Conservation (phyloP, 1,140 invertebrate genomes). For the Eulimnadia texana region DNA sequence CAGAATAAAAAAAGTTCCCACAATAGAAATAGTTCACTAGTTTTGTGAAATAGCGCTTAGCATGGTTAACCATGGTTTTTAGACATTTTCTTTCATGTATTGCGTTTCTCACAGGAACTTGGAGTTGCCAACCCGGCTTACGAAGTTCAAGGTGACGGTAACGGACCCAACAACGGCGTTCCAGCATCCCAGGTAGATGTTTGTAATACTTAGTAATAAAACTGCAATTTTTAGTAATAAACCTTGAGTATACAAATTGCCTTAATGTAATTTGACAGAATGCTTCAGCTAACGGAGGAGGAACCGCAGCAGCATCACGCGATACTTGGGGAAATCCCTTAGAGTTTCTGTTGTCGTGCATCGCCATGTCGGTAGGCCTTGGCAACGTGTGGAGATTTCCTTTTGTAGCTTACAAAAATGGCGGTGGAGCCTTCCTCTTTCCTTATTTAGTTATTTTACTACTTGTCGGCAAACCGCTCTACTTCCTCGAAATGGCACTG, state of each 20-base stretch:
- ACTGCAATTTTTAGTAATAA: not conserved
- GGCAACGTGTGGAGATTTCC: conserved; percentile 37
- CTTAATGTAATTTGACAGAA: not conserved
- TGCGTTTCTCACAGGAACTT: not conserved
- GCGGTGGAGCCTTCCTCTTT: conserved; percentile 37
- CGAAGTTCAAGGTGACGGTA: not conserved
- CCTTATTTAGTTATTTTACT: conserved; percentile 41
- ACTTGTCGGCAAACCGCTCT: conserved; percentile 37
- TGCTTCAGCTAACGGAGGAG: not conserved
- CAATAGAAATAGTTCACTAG: too few species aligned
- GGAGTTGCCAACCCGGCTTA: not conserved
- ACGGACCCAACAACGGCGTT: not conserved
- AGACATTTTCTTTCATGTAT: too few species aligned
- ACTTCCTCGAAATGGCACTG: conserved; percentile 34
- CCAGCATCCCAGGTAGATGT: not conserved
- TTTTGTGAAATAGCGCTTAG: too few species aligned
- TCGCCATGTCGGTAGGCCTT: conserved; percentile 36
- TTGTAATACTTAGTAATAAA: too few species aligned
- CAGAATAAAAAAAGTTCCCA: too few species aligned
- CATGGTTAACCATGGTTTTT: too few species aligned
- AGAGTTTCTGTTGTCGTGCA: conserved; percentile 31
- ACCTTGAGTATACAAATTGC: not conserved
- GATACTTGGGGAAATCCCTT: conserved; percentile 17
- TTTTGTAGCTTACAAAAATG: conserved; percentile 32
- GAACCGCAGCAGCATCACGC: conserved; percentile 2